Base-by-base conservation (phyloP, 2,797 vertebrate species). In the Typhlichthys eigenmanni region DNA sequence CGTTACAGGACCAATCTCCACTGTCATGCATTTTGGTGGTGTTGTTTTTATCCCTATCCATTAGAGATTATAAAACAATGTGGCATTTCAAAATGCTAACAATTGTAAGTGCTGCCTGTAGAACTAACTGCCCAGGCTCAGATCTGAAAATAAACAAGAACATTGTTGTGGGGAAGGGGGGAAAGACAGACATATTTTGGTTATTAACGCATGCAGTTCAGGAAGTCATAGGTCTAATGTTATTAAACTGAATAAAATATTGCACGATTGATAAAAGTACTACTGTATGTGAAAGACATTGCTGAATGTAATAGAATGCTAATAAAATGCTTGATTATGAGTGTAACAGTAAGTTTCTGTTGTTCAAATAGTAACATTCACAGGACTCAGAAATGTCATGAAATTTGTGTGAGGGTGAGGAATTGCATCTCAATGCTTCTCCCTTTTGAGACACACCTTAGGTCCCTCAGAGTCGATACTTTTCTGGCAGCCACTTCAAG, bases 41-140 rank as follows among this genome's bases (percentile, higher is more conserved):
- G 49, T 68, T 68, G 60, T 6, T 54, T 19, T 14, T 52, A 17
- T 45, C 4, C 4, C 56, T 71, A 71, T 82, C 38, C 60, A 72
- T 56, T 56, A 82, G 55, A 68, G 55, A 13, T 52, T 74, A 75
- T 66, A 84, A 72, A 83, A 76, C 62, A 71, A 71, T 64, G 71
- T 83, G 88, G 74, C 83, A 81, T 88, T 87, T 89, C 49, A 65
- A 73, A 83, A 85, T 79, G 69, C 61, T 80, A 64, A 54, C n/a
- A 8, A 68, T 78, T 78, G 81, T 80, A 84, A 71, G 1, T 32
- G 74, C 74, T 74, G 74, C 76, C 72, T 83, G 5, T 10, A 29
- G 49, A 79, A 79, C 11, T 64, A 67, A 58, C 66, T 57, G 55
- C 71, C 54, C 53, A 16, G 61, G 52, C 62, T 74, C 47, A 66